Evolutionary conservation across 1,140 invertebrate genomes (phyloP), one percentile per base, ranked within the genome.

Genomic region (Leguminivora glycinivorella): DNA sequence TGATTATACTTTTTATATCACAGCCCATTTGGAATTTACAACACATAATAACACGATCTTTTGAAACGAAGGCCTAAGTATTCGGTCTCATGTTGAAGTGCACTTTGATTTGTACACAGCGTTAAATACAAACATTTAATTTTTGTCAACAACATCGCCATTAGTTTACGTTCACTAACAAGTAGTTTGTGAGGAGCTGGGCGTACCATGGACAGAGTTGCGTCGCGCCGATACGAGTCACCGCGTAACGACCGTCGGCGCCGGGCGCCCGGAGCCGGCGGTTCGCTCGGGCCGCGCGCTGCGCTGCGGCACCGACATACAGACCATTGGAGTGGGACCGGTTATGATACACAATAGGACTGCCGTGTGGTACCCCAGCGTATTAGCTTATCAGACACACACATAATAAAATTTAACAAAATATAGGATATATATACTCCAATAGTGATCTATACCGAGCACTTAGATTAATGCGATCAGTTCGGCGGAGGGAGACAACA

Each of bases 11-110:
- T 92, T 92, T 93, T 93, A 93, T 94, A 93, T 94, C 93, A 94
- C 93, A 94, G 93, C 93, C 93, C 93, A 93, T 93, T 94, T 94
- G 93, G 93, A 94, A 94, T 93, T 94, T 94, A 91, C 83, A 91
- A 90, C 87, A 89, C 83, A 90, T 88, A 87, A 89, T 79, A 88
- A 87, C 80, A 87, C 77, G 83, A 85, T 88, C 80, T 88, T 87
- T 88, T 69, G 83, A 81, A 90, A 87, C 82, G 81, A 86, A 87
- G 85, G 83, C 82, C 81, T 86, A 87, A 84, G 81, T 83, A 80
- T 79, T 84, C 78, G 80, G 80, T 82, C 73, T 80, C 77, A 84
- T 83, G 80, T 82, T 85, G 88, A 91, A 91, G 89, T 91, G 89
- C 88, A 91, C 88, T 91, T 91, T 84, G 68, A 85, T 91, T 91